Percentiles rank a stretch among this genome's conserved stretches.
phyloP scores from a whole-genome alignment of 2,888 invertebrate species.

The Rhogogaster chlorosoma region DNA sequence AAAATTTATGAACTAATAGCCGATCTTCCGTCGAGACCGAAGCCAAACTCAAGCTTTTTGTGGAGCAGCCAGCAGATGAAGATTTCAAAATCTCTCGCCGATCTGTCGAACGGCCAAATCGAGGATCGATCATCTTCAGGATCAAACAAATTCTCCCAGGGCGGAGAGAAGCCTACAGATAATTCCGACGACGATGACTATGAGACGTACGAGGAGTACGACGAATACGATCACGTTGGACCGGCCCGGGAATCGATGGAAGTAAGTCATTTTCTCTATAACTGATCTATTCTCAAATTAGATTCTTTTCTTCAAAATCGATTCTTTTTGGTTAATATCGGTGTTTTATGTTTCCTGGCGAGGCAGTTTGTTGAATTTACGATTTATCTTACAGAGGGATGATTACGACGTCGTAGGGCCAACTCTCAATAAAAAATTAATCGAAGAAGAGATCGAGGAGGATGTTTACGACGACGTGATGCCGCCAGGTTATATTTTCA shows the following conservation, averaged over 20 bases:
- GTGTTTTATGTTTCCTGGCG: background rate
- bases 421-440: slow-evolving; percentile 50
- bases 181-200: slow-evolving; percentile 48
- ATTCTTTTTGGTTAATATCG: background rate
- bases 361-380: background rate
- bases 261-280: slow-evolving; percentile 27
- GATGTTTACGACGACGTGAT: slow-evolving; percentile 68
- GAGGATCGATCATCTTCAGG: slow-evolving; percentile 26
- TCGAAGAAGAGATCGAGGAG: slow-evolving; percentile 47
- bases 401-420: slow-evolving; percentile 61
- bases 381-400: slow-evolving; percentile 21
- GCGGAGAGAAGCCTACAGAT: slow-evolving; percentile 10
- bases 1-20: slow-evolving; percentile 60
- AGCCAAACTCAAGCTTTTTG: slow-evolving; percentile 67
- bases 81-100: slow-evolving; percentile 22
- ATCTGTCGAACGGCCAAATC: slow-evolving; percentile 49
- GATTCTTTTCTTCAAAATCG: too few relatives aligned
- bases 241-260: slow-evolving; percentile 50
- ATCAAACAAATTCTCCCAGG: background rate
- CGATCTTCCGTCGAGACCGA: slow-evolving; percentile 55
- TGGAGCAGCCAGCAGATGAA: slow-evolving; percentile 61
- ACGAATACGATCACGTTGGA: slow-evolving; percentile 65
- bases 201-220: slow-evolving; percentile 60
- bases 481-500: slow-evolving; percentile 51
- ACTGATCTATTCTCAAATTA: background rate